These are phyloP conservation scores for Gandaritis pyraliata DNA, from an alignment of 2,888 invertebrate species.

Conservation along the genomic window DNA sequence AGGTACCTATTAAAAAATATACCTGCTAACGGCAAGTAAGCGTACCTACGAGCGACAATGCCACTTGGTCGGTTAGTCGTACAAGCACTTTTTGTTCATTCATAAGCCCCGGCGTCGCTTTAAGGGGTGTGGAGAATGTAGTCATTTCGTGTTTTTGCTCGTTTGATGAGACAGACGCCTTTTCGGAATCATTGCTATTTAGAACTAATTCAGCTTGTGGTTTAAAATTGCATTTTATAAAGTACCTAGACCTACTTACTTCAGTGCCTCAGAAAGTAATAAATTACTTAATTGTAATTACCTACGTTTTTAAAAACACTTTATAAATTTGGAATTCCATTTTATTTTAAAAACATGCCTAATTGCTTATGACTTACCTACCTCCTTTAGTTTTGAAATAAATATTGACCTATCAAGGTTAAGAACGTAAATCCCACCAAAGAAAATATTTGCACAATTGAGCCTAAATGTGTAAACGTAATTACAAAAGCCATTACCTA, in stretches of 20 bases:
- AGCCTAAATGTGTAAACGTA: not conserved
- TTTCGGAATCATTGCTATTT: slow-evolving; percentile 6
- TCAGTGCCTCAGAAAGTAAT: no score
- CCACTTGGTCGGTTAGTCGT: slow-evolving; percentile 22
- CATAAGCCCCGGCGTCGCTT: slow-evolving; percentile 12
- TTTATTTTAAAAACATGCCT: not conserved
- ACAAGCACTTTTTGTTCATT: slow-evolving; percentile 25
- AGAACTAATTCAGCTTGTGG: no score
- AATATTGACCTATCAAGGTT: not conserved
- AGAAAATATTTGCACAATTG: not conserved
- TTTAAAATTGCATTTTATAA: no score
- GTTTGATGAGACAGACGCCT: not conserved
- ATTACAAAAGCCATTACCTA: not conserved
- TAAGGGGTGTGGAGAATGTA: slow-evolving; percentile 6
- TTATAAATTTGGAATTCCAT: not conserved
- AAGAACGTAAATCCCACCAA: not conserved
- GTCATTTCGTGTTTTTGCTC: slow-evolving; percentile 20
- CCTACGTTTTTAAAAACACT: no score
- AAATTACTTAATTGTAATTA: no score
- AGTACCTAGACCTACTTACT: no score
- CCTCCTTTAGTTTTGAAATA: not conserved
- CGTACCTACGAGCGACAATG: slow-evolving; percentile 16
- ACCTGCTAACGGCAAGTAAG: no score
- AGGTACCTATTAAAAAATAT: no score
- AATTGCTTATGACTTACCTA: no score